phyloP scores from a whole-genome alignment of 2,888 invertebrate genomes.

The Omphaloscelis lunosa region DNA sequence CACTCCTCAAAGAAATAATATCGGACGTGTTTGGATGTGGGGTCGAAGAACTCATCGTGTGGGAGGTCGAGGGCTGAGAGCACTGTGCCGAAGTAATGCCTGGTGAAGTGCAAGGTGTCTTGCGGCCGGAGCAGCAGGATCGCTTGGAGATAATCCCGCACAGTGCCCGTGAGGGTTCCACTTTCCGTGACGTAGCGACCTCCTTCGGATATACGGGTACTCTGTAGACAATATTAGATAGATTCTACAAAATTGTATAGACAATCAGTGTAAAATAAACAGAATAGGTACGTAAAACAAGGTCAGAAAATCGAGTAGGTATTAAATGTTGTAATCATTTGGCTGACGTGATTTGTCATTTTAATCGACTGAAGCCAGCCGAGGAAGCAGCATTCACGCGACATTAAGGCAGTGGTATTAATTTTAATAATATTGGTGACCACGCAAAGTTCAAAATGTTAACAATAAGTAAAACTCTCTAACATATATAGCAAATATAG shows the following conservation, averaged over 20 bases:
- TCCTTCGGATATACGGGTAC: slow-evolving; percentile 85
- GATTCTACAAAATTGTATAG: too few relatives aligned
- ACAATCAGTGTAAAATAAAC: background rate
- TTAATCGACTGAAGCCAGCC: background rate
- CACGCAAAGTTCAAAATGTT: background rate
- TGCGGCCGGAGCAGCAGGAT: slow-evolving; percentile 90
- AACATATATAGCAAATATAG: background rate
- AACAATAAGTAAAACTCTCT: background rate
- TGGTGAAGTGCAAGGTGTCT: slow-evolving; percentile 90
- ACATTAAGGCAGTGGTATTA: background rate
- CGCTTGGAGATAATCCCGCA: slow-evolving; percentile 91
- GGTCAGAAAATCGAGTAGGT: background rate
- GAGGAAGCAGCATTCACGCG: background rate
- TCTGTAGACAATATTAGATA: slow-evolving; percentile 73
- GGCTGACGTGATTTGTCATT: background rate
- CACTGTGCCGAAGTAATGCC: slow-evolving; percentile 89
- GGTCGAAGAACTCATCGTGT: slow-evolving; percentile 87
- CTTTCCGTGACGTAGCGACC: slow-evolving; percentile 91
- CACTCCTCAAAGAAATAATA: slow-evolving; percentile 87
- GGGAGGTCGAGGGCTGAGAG: slow-evolving; percentile 87
- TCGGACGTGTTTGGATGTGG: slow-evolving; percentile 81
- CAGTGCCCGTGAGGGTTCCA: slow-evolving; percentile 89
- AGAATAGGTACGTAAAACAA: background rate
- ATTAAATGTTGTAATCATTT: background rate
- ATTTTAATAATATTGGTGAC: background rate